Evolutionary conservation across 2,888 invertebrate species (phyloP), one percentile per base, ranked within the genome.

Genomic region (Philonicus albiceps): DNA sequence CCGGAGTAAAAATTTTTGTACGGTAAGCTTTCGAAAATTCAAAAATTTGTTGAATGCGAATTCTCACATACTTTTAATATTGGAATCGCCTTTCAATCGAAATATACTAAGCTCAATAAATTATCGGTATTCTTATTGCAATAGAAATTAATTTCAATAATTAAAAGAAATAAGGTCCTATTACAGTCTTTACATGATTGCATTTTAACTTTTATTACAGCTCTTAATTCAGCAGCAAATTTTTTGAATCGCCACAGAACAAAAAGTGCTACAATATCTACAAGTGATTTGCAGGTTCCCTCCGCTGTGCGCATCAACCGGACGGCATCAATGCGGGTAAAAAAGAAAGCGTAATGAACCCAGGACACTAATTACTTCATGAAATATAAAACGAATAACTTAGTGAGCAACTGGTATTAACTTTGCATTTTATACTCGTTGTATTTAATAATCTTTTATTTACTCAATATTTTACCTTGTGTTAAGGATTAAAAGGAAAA

Each of bases 271-370:
- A 88, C 87, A 16, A 16, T 11, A 7, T 34, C 2, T 2, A 81
- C 19, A 34, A 55, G n/a, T n/a, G 81, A 81, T 37, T 7, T 34
- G 19, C 37, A 37, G 19, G 19, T n/a, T 1, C 55, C 55, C 0
- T 16, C 49, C n/a, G 16, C 7, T 53, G 91, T 91, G 1, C 89
- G 91, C 86, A 91, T 91, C 64, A 92, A 92, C 89, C 90, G 92
- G 64, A 91, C 92, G 0, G 92, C 91, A 30, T 91, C 92, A 7
- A 90, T 92, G 89, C 90, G 92, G 72, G 89, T 90, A 86, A 92
- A 92, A 87, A 92, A 64, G 19, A n/a, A 64, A 19, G 64, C 13
- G 40, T 43, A 43, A 43, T 64, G 2, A 13, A 22, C 27, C 8
- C 6, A 22, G 5, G 8, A 7, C 49, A 22, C 2, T 8, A 55